These are phyloP conservation scores for Idaea aversata DNA, from an alignment of 2,888 invertebrate species.

Conservation along the genomic window DNA sequence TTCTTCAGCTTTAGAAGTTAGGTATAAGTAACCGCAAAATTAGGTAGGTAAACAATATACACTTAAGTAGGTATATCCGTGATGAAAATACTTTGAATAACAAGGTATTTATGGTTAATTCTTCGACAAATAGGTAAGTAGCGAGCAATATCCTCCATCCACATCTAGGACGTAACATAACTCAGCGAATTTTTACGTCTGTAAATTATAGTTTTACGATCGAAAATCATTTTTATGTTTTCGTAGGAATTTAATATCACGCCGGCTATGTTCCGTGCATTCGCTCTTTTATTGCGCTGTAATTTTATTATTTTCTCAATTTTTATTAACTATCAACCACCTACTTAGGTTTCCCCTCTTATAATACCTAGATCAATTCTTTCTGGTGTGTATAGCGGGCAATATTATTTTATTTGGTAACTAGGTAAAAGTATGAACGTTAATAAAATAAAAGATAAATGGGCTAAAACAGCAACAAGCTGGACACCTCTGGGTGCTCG, in stretches of 20 bases:
- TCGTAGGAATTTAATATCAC: constrained; percentile 79
- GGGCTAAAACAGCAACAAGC: background rate
- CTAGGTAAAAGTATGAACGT: background rate
- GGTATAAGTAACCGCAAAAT: too few relatives aligned
- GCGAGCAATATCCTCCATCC: constrained; percentile 37
- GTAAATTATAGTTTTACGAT: constrained; percentile 81
- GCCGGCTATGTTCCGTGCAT: constrained; percentile 76
- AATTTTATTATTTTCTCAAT: constrained; percentile 81
- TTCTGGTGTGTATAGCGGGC: constrained; percentile 29
- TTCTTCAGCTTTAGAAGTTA: too few relatives aligned
- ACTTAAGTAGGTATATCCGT: too few relatives aligned
- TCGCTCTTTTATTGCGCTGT: constrained; percentile 77
- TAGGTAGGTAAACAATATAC: too few relatives aligned
- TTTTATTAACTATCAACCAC: constrained; percentile 79
- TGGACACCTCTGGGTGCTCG: too few relatives aligned
- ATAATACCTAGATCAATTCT: constrained; percentile 49
- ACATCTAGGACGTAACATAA: constrained; percentile 59
- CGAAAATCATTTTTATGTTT: constrained; percentile 81
- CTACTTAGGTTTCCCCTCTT: constrained; percentile 58
- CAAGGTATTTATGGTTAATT: too few relatives aligned
- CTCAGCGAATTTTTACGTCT: constrained; percentile 79
- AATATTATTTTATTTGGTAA: constrained; percentile 2
- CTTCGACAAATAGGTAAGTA: constrained; percentile 14
- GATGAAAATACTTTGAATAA: too few relatives aligned
- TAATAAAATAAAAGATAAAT: background rate